Evolutionary conservation across 1,140 invertebrate genomes (phyloP).

Genomic region (Aleiodes sp.): DNA sequence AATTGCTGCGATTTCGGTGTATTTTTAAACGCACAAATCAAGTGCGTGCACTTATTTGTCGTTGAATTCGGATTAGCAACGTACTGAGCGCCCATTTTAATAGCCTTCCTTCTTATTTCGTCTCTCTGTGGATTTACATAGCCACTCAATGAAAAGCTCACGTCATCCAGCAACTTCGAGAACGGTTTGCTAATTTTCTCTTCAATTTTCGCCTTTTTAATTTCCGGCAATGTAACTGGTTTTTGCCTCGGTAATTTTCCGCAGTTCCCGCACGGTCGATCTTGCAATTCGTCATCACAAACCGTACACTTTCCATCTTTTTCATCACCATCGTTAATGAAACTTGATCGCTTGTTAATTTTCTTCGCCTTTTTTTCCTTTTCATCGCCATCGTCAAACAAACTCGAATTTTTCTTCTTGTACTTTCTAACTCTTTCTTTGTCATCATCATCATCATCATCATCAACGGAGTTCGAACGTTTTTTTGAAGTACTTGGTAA

Average conservation of each 20-base stretch:
- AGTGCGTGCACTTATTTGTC: slow-evolving; percentile 57
- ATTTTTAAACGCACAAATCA: slow-evolving; percentile 63
- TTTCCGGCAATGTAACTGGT: background rate
- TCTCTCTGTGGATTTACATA: slow-evolving; percentile 63
- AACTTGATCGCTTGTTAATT: background rate
- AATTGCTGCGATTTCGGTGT: slow-evolving; percentile 60
- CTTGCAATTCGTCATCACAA: slow-evolving; percentile 38
- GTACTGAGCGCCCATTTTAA: slow-evolving; percentile 62
- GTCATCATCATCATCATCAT: background rate
- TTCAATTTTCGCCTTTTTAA: slow-evolving; percentile 25
- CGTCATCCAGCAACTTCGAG: slow-evolving; percentile 51
- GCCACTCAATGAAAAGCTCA: slow-evolving; percentile 60
- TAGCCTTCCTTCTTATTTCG: slow-evolving; percentile 56
- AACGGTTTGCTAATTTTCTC: slow-evolving; percentile 48
- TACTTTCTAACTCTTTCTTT: background rate
- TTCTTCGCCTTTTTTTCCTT: background rate
- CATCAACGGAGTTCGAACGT: background rate
- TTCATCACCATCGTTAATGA: background rate
- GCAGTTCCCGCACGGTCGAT: slow-evolving; percentile 46
- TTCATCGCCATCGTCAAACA: background rate
- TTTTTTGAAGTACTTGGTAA: background rate
- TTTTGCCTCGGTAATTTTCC: slow-evolving; percentile 6
- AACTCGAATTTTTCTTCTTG: background rate
- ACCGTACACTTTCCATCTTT: slow-evolving; percentile 37
- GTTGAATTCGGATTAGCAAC: slow-evolving; percentile 57